Evolutionary conservation across 92 coral and sea anemone species (phyloP), one percentile per base, ranked within the genome.

Genomic region (Heteractis magnifica): DNA sequence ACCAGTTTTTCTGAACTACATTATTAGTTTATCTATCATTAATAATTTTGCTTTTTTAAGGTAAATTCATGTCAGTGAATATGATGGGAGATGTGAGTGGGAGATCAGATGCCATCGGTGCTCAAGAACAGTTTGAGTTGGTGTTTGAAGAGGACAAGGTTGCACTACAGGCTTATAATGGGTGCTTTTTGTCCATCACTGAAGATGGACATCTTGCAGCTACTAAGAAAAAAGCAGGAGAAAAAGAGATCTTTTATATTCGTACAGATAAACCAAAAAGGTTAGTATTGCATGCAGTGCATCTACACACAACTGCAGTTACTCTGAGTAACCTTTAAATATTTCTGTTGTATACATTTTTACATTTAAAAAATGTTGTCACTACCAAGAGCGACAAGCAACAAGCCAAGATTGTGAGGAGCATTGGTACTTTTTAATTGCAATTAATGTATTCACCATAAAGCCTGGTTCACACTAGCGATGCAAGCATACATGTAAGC

Each of bases 21-120:
- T 16, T 12, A 19, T 14, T 77, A 9, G 4, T 72, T 72, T 3
- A 71, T 71, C 20, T 44, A 10, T 71, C n/a, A 18, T 65, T 10
- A 18, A 2, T 55, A 3, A 20, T 14, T 60, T 65, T 50, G 50
- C 18, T 78, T 20, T 64, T 81, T 52, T 5, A 72, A 95, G 98
- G 98, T 23, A 89, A 93, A 49, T 95, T 87, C 83, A 84, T 95
- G 89, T 91, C 98, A 12, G 95, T 94, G 13, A 79, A 95, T 84
- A 88, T 89, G 91, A 95, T 95, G 98, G 98, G 98, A 14, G 88
- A 93, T 60, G 92, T 95, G 70, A 90, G 86, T 80, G 98, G 98
- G 6, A 83, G 94, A 86, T 88, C 96, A 19, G 98, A 95, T 56
- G 98, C 98, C 10, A 95, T 95, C 73, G 98, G 98, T 10, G 95